Evolutionary conservation across 2,888 invertebrate genomes (phyloP).

Genomic region (Anodontia alba): DNA sequence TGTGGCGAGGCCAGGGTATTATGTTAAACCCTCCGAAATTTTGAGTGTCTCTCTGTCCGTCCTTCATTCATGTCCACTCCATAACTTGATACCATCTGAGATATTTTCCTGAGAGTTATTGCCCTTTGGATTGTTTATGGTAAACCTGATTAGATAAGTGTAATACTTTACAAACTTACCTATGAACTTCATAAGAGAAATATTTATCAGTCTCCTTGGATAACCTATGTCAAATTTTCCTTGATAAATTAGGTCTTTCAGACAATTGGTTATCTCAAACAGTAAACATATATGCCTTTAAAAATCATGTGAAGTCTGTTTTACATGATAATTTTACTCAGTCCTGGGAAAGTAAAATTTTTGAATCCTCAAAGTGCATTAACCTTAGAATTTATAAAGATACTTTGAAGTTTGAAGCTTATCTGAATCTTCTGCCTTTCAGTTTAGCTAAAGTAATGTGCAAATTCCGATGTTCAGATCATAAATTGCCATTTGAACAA

Average conservation of each 20-base stretch:
- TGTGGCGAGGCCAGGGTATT: too few relatives aligned
- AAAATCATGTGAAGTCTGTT: not conserved
- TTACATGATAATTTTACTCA: not conserved
- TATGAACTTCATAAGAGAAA: constrained; percentile 2
- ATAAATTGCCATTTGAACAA: not conserved
- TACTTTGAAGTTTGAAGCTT: not conserved
- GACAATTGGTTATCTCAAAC: not conserved
- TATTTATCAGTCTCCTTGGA: not conserved
- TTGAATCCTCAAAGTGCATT: not conserved
- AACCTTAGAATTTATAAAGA: not conserved
- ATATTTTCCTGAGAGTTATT: too few relatives aligned
- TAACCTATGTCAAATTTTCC: not conserved
- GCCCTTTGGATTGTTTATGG: not conserved
- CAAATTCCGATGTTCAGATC: not conserved
- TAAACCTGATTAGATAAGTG: constrained; percentile 1
- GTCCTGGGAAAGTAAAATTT: not conserved
- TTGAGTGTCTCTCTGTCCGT: too few relatives aligned
- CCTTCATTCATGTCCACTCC: too few relatives aligned
- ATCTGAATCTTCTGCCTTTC: not conserved
- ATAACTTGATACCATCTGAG: too few relatives aligned
- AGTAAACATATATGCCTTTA: not conserved
- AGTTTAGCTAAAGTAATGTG: not conserved
- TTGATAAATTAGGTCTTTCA: constrained; percentile 3
- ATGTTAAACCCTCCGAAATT: too few relatives aligned
- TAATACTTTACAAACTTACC: constrained; percentile 5